Evolutionary conservation across 2,888 invertebrate species (phyloP), one percentile per base, ranked within the genome.

Genomic region (Clepsis dumicolana): DNA sequence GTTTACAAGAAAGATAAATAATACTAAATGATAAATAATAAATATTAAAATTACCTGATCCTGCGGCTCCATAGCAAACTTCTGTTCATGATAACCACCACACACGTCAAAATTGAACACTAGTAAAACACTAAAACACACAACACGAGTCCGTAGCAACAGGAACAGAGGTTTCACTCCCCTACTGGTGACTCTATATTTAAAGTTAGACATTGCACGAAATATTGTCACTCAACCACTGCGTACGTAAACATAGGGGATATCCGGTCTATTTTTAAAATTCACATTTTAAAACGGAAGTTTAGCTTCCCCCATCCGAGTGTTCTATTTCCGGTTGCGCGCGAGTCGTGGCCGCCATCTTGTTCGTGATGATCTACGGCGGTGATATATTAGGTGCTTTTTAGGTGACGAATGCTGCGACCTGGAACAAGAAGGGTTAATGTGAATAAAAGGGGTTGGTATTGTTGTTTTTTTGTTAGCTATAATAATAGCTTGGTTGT

Each of bases 41-140:
- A n/a, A n/a, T 41, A n/a, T n/a, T 41, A 41, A 4, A 18, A 52
- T 70, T 64, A 79, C 78, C 74, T 79, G 95, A 94, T 97, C 97
- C 87, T 96, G 95, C 16, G 98, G 98, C 83, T 97, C 96, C 94
- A 96, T 96, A 64, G 96, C 96, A 88, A 98, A 97, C 84, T 96
- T 95, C 87, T 98, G 98, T 76, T 94, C 95, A 71, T 80, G 82
- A 77, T 89, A 81, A 83, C 91, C 80, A 88, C 86, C 75, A 80
- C 88, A 73, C 74, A 75, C 72, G 73, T 75, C 66, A 50, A 70
- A 73, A 69, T 70, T 48, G 18, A 74, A 64, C 69, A 72, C 73
- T 73, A 71, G 56, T 75, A 70, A 72, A 80, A 81, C 75, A 84
- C 80, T 73, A 77, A 75, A 70, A 67, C 81, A 81, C 75, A 85